phyloP scores from a whole-genome alignment of 2,113 vertebrate genomes.

The Lamprologus lemairii region DNA sequence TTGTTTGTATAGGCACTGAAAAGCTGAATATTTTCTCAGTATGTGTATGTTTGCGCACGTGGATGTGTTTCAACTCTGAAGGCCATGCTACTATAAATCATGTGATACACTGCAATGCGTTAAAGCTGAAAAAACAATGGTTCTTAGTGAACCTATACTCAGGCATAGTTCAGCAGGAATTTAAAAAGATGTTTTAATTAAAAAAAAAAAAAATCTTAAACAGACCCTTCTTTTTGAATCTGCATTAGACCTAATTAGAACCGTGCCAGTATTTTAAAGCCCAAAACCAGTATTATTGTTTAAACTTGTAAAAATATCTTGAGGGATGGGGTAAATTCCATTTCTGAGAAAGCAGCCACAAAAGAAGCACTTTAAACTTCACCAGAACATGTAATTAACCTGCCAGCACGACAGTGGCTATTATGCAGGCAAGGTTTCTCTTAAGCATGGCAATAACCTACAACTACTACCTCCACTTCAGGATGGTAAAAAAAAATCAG shows the following conservation, averaged over 20 bases:
- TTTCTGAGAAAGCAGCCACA: slow-evolving; percentile 38
- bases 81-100: slow-evolving; percentile 37
- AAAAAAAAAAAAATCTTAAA: neutral
- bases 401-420: slow-evolving; percentile 35
- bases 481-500: slow-evolving; percentile 20
- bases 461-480: neutral
- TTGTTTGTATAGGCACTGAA: neutral
- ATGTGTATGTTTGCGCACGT: neutral
- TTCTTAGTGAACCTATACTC: slow-evolving; percentile 22
- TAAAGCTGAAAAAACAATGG: slow-evolving; percentile 56
- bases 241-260: slow-evolving; percentile 40
- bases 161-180: neutral
- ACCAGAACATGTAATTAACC: slow-evolving; percentile 48
- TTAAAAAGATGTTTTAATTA: neutral
- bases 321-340: slow-evolving; percentile 10
- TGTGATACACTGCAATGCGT: slow-evolving; percentile 5
- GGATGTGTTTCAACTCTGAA: neutral
- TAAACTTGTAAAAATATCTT: slow-evolving; percentile 49
- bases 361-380: slow-evolving; percentile 28
- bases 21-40: slow-evolving; percentile 5
- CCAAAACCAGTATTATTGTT: slow-evolving; percentile 47
- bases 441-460: slow-evolving; percentile 15
- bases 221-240: slow-evolving; percentile 13
- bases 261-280: neutral
- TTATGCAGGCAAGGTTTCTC: slow-evolving; percentile 13